Evolutionary conservation across 2,113 vertebrate species (phyloP).

Genomic region (Chitala chitala): DNA sequence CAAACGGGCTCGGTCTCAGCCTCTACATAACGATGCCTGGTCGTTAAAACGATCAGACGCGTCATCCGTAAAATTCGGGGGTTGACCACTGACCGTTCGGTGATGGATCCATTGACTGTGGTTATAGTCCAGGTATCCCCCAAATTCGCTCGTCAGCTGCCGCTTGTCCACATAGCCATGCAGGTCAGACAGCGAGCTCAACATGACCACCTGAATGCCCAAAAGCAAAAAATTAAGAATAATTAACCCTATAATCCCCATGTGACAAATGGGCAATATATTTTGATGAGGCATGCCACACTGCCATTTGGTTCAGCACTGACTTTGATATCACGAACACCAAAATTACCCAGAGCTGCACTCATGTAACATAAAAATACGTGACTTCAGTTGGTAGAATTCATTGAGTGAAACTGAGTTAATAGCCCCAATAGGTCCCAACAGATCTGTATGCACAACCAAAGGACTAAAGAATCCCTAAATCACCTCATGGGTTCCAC

Average conservation of each 20-base stretch:
- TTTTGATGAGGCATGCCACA: no score
- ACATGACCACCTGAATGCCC: conserved; percentile 76
- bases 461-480: no score
- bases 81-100: conserved; percentile 71
- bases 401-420: no score
- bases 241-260: background rate
- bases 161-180: conserved; percentile 84
- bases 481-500: no score
- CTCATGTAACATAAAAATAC: no score
- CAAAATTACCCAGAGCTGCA: no score
- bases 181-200: conserved; percentile 89
- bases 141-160: conserved; percentile 83
- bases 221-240: background rate
- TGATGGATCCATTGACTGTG: conserved; percentile 93
- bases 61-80: background rate
- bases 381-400: no score
- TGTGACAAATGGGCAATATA: no score
- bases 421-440: no score
- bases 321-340: no score
- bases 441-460: no score
- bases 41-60: background rate
- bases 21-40: background rate
- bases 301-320: no score
- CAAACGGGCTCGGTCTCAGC: background rate
- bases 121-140: conserved; percentile 82